A percentile compares a stretch with the other conserved stretches of the same genome.
phyloP scores from a whole-genome alignment of 2,888 invertebrate species.

The Agelastica alni region DNA sequence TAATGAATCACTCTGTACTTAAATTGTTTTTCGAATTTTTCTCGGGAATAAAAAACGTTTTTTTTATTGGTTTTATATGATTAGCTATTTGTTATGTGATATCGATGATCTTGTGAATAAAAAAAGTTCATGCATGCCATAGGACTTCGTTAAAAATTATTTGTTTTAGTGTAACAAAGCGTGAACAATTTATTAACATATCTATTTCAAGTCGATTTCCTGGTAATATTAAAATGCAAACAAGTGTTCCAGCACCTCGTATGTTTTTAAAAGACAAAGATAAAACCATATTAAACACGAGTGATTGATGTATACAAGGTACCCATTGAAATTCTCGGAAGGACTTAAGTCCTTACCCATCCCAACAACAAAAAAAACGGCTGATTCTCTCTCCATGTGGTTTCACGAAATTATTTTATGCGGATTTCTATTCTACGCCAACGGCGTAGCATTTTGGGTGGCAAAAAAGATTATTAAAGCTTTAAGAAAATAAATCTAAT shows the following conservation, averaged over 20 bases:
- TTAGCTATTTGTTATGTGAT: too few species aligned
- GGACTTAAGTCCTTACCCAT: conserved; percentile 11
- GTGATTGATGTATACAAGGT: neutral
- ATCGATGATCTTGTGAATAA: too few species aligned
- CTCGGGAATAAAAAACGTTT: too few species aligned
- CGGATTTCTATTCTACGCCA: conserved; percentile 25
- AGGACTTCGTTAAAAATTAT: too few species aligned
- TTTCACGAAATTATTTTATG: conserved; percentile 20
- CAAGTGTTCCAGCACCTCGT: conserved; percentile 13
- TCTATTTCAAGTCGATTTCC: too few species aligned
- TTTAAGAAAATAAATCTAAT: neutral
- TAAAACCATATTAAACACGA: neutral
- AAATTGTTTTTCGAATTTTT: too few species aligned
- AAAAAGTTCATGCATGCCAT: too few species aligned
- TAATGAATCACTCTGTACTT: too few species aligned
- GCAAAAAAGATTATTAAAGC: neutral
- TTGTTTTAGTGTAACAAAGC: too few species aligned
- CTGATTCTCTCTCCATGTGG: conserved; percentile 26
- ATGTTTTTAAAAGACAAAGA: neutral
- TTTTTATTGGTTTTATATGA: too few species aligned
- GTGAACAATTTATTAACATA: too few species aligned
- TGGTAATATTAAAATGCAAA: conserved; percentile 12
- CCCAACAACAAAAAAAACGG: conserved; percentile 10
- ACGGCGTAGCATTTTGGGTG: neutral
- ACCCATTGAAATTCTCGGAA: conserved; percentile 24